A percentile compares a stretch with the other conserved stretches of the same genome.
phyloP scores from a whole-genome alignment of 1,140 invertebrate genomes.

The Trichomalopsis sarcophagae region DNA sequence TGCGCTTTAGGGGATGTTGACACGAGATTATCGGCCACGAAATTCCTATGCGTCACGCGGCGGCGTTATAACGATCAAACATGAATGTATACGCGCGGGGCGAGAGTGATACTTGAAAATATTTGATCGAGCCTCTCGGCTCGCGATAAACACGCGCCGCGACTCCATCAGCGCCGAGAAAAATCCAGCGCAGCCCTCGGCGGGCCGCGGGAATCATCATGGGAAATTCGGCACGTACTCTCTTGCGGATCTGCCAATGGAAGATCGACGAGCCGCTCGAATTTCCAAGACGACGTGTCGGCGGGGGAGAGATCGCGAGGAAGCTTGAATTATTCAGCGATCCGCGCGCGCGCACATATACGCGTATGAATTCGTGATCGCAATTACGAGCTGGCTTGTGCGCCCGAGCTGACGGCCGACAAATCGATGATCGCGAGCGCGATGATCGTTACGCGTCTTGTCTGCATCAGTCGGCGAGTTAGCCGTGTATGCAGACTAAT shows the following conservation, averaged over 20 bases:
- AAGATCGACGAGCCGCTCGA: slow-evolving; percentile 58
- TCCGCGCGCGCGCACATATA: slow-evolving; percentile 9
- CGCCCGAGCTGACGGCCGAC: neutral
- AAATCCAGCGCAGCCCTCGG: too few species aligned
- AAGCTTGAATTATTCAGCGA: slow-evolving; percentile 62
- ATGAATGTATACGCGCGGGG: too few species aligned
- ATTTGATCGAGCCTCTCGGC: too few species aligned
- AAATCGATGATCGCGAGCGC: slow-evolving; percentile 22
- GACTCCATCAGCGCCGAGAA: too few species aligned
- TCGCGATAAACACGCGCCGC: too few species aligned
- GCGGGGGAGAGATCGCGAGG: slow-evolving; percentile 39
- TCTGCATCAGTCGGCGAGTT: slow-evolving; percentile 22
- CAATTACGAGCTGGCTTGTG: slow-evolving; percentile 56
- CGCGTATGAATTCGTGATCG: slow-evolving; percentile 56
- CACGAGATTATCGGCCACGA: neutral
- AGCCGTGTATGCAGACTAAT: neutral
- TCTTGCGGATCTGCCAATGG: neutral
- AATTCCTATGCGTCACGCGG: neutral
- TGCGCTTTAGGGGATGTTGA: neutral
- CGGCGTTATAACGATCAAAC: neutral
- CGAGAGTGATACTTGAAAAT: neutral
- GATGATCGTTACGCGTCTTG: neutral
- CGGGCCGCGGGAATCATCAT: neutral
- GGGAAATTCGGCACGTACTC: neutral
- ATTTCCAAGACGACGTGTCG: slow-evolving; percentile 57